Conservation (phyloP, 1,140 invertebrate species). For the Hirudo medicinalis region DNA sequence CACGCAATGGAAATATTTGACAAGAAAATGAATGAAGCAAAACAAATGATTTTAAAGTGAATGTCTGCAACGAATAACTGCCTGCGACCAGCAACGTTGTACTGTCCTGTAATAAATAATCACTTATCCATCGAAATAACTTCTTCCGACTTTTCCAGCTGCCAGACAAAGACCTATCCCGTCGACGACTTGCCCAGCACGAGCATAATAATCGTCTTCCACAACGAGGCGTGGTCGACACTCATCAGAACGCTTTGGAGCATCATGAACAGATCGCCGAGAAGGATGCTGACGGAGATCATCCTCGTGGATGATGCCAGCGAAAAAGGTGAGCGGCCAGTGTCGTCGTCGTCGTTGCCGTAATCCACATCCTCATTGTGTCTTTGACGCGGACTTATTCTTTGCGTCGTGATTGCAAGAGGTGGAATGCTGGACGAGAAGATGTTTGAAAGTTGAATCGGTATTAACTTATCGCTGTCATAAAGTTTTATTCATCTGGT, state of each 20-base stretch:
- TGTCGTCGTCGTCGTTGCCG: too few relatives aligned
- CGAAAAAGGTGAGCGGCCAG: slow-evolving; percentile 56
- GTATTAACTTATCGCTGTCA: too few relatives aligned
- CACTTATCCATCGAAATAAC: too few relatives aligned
- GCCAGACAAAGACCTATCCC: slow-evolving; percentile 4
- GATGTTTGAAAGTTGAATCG: too few relatives aligned
- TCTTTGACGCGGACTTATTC: too few relatives aligned
- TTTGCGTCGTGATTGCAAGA: too few relatives aligned
- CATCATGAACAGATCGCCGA: slow-evolving; percentile 81
- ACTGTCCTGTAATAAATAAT: too few relatives aligned
- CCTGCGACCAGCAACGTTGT: too few relatives aligned
- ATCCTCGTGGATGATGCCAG: slow-evolving; percentile 91
- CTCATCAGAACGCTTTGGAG: slow-evolving; percentile 87
- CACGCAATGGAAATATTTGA: background rate
- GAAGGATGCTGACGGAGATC: slow-evolving; percentile 72
- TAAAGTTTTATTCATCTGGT: slow-evolving; percentile 25
- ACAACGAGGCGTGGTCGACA: slow-evolving; percentile 96
- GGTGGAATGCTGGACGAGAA: too few relatives aligned
- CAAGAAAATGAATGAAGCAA: background rate
- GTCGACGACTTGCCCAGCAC: slow-evolving; percentile 46
- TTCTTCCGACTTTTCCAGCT: background rate
- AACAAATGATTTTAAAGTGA: background rate
- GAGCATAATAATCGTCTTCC: slow-evolving; percentile 92
- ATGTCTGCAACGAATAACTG: too few relatives aligned
- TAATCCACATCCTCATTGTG: too few relatives aligned